These are phyloP conservation scores for Zophobas morio DNA, from an alignment of 1,140 invertebrate genomes.

Conservation along the genomic window DNA sequence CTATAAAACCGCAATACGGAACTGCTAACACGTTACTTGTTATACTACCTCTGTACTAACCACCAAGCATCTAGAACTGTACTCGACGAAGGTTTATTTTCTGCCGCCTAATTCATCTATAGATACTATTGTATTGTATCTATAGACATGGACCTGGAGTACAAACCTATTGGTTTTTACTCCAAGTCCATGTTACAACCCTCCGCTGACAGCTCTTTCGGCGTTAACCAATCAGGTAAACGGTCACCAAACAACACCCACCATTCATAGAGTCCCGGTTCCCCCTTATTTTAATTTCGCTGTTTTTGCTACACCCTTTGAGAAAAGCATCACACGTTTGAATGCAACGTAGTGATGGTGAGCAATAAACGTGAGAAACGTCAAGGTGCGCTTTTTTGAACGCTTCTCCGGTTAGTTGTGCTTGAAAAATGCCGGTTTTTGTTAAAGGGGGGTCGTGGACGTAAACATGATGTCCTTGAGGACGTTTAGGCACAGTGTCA, in stretches of 20 bases:
- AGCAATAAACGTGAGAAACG: conserved; percentile 85
- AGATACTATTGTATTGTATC: conserved; percentile 67
- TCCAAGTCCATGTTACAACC: conserved; percentile 84
- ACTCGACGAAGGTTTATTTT: conserved; percentile 79
- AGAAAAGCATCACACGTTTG: conserved; percentile 86
- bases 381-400: conserved; percentile 77
- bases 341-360: conserved; percentile 91
- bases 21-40: conserved; percentile 81
- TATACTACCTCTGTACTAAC: conserved; percentile 72
- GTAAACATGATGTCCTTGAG: conserved; percentile 77
- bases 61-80: conserved; percentile 78
- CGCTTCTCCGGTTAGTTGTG: conserved; percentile 83
- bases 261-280: conserved; percentile 95
- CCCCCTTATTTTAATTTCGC: conserved; percentile 68
- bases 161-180: conserved; percentile 73
- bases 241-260: conserved; percentile 89
- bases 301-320: conserved; percentile 68
- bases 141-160: too few species aligned
- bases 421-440: conserved; percentile 83
- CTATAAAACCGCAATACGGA: conserved; percentile 86
- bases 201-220: conserved; percentile 78
- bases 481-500: conserved; percentile 75
- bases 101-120: conserved; percentile 71
- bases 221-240: conserved; percentile 85
- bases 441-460: conserved; percentile 90